These are phyloP conservation scores for Ceyx erithaca DNA, from an alignment of 2,797 vertebrate genomes.

Conservation along the genomic window DNA sequence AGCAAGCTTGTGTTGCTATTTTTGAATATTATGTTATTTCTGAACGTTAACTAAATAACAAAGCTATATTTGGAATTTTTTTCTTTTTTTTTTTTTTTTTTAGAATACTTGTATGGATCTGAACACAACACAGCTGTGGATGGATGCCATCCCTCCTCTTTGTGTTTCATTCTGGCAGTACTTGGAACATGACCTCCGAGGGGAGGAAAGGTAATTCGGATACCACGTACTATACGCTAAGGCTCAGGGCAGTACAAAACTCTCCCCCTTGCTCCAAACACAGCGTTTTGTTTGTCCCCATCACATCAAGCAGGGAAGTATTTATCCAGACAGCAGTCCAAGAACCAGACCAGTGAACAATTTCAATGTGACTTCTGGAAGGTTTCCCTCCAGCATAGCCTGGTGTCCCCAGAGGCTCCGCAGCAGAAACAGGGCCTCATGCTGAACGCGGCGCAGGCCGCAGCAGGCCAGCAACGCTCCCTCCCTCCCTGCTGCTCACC, in stretches of 20 bases:
- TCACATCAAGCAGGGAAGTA: background rate
- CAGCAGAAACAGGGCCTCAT: background rate
- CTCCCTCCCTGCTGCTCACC: background rate
- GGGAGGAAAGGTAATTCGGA: conserved; percentile 19
- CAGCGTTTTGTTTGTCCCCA: background rate
- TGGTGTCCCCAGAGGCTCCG: background rate
- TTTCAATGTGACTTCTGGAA: background rate
- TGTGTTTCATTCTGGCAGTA: background rate
- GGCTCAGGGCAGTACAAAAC: background rate
- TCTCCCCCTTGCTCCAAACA: background rate
- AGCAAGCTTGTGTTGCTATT: background rate
- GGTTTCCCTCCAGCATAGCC: background rate
- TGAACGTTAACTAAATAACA: background rate
- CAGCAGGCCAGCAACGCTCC: background rate
- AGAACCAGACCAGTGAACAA: background rate
- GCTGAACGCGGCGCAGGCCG: background rate
- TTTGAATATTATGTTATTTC: background rate
- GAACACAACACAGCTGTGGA: background rate
- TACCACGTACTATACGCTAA: background rate
- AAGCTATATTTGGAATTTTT: background rate
- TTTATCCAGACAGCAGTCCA: background rate
- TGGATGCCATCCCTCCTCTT: background rate
- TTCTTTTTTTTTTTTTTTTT: background rate
- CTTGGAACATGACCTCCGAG: conserved; percentile 20
- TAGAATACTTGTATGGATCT: background rate